Conservation (phyloP, 2,888 invertebrate species). For the Spicauda simplicius region DNA sequence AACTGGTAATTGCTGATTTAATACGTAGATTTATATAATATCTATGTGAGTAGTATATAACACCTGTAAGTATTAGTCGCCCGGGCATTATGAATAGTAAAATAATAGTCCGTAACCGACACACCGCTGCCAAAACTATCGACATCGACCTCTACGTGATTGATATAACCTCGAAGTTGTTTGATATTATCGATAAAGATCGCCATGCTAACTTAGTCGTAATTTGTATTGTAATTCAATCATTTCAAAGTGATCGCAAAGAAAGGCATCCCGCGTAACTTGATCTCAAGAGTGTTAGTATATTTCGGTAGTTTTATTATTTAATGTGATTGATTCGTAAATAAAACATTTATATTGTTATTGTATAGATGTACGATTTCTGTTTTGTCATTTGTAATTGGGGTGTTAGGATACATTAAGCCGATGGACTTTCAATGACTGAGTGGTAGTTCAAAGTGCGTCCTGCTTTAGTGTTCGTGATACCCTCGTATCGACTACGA, state of each 20-base stretch:
- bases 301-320: slow-evolving; percentile 76
- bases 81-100: slow-evolving; percentile 31
- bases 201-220: slow-evolving; percentile 36
- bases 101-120: slow-evolving; percentile 10
- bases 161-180: slow-evolving; percentile 31
- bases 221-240: slow-evolving; percentile 33
- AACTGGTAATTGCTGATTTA: slow-evolving; percentile 19
- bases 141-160: slow-evolving; percentile 17
- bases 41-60: slow-evolving; percentile 5
- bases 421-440: slow-evolving; percentile 84
- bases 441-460: slow-evolving; percentile 70
- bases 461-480: slow-evolving; percentile 71
- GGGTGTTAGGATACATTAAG: slow-evolving; percentile 75
- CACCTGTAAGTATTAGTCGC: slow-evolving; percentile 12
- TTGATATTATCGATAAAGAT: slow-evolving; percentile 36
- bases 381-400: slow-evolving; percentile 73
- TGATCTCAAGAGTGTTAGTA: slow-evolving; percentile 70
- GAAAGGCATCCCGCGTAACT: slow-evolving; percentile 48
- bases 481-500: slow-evolving; percentile 58
- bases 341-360: slow-evolving; percentile 67
- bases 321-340: slow-evolving; percentile 72
- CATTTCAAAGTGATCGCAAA: slow-evolving; percentile 42
- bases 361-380: slow-evolving; percentile 75
- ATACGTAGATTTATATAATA: slow-evolving; percentile 28
- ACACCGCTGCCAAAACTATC: slow-evolving; percentile 29